A percentile compares a stretch with the other conserved stretches of the same genome.
These are phyloP conservation scores for Corythornis vintsioides DNA, from an alignment of 2,113 vertebrate species.

Conservation along the genomic window DNA sequence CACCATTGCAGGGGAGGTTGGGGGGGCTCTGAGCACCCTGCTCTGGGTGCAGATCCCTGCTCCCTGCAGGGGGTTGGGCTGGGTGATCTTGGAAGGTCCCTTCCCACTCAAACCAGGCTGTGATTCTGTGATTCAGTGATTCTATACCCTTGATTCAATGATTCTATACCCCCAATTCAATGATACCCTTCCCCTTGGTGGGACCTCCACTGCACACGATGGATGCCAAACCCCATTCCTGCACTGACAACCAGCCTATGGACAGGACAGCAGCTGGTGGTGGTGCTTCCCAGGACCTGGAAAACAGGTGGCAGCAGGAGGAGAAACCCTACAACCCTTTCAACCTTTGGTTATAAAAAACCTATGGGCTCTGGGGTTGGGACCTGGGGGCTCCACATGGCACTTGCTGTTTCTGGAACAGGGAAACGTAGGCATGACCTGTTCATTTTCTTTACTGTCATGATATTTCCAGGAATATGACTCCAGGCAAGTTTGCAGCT, in stretches of 20 bases:
- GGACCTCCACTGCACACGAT: not conserved
- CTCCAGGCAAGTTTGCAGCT: not conserved
- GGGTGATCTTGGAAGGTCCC: not conserved
- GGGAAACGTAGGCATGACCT: not conserved
- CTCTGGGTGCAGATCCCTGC: not conserved
- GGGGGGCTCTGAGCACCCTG: no score
- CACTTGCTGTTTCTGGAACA: rapidly evolving
- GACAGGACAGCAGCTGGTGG: not conserved
- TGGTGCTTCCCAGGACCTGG: not conserved
- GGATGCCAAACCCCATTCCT: not conserved
- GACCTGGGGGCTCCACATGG: not conserved
- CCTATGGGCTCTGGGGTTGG: not conserved
- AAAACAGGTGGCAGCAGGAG: not conserved
- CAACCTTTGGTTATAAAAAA: not conserved
- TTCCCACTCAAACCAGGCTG: not conserved
- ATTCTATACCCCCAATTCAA: not conserved
- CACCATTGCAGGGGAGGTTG: no score
- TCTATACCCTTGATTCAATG: not conserved
- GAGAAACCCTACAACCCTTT: not conserved
- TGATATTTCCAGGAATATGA: not conserved
- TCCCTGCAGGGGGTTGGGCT: not conserved
- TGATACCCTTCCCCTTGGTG: not conserved
- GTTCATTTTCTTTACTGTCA: not conserved
- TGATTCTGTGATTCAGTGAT: not conserved
- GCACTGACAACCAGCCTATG: rapidly evolving